These are phyloP conservation scores for Fabriciana adippe DNA, from an alignment of 2,888 invertebrate genomes.

Conservation along the genomic window DNA sequence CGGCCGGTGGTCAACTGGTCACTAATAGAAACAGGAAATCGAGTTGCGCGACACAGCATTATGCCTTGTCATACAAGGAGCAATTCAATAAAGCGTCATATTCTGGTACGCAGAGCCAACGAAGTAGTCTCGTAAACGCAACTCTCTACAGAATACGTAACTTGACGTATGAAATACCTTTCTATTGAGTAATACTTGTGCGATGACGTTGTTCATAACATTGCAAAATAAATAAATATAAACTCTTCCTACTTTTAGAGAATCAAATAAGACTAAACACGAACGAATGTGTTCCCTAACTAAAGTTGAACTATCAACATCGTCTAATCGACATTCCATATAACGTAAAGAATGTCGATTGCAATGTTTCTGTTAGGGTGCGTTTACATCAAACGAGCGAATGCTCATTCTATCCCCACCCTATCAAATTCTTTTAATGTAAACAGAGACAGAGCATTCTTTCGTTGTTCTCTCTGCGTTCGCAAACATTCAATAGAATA, in stretches of 20 bases:
- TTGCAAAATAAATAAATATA: slow-evolving; percentile 10
- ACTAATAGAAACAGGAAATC: slow-evolving; percentile 50
- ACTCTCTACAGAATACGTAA: slow-evolving; percentile 25
- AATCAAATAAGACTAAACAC: slow-evolving; percentile 4
- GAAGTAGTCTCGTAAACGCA: slow-evolving; percentile 61
- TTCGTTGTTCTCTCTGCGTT: too few species aligned
- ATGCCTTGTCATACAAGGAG: slow-evolving; percentile 47
- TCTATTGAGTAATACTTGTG: slow-evolving; percentile 30
- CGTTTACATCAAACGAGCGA: too few species aligned
- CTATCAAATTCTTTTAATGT: too few species aligned
- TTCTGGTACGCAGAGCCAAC: slow-evolving; percentile 55
- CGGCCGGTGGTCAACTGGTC: slow-evolving; percentile 36
- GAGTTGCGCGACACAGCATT: slow-evolving; percentile 59
- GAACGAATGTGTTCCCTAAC: slow-evolving; percentile 3
- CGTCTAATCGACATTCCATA: slow-evolving; percentile 38
- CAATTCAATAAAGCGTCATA: slow-evolving; percentile 53
- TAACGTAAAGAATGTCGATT: slow-evolving; percentile 58
- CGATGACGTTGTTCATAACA: slow-evolving; percentile 20
- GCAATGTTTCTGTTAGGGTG: slow-evolving; percentile 50
- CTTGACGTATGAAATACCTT: slow-evolving; percentile 47
- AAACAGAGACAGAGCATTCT: too few species aligned
- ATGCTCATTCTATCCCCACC: too few species aligned
- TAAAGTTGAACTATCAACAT: slow-evolving; percentile 24
- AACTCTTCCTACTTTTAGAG: background rate
- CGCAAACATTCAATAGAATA: too few species aligned